Evolutionary conservation across 2,888 invertebrate species (phyloP).

Genomic region (Yponomeuta malinellus): DNA sequence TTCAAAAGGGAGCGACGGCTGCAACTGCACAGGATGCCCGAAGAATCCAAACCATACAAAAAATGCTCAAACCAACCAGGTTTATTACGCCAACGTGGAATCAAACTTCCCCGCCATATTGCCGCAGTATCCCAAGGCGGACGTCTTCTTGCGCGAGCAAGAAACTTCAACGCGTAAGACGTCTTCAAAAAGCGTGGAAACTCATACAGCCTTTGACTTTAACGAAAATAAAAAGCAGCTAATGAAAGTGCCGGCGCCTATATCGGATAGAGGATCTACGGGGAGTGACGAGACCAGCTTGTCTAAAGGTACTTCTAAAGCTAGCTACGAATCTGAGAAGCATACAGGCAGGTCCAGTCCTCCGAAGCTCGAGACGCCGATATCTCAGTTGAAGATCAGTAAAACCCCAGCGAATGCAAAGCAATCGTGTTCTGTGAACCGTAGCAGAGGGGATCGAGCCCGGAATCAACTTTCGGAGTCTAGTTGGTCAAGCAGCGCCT

Average conservation of each 20-base stretch:
- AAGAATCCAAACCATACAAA: too few species aligned
- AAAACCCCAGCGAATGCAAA: constrained; percentile 21
- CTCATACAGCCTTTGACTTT: constrained; percentile 55
- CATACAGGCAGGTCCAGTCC: constrained; percentile 37
- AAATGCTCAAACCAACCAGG: neutral
- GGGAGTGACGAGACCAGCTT: neutral
- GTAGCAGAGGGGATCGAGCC: constrained; percentile 22
- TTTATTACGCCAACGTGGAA: constrained; percentile 39
- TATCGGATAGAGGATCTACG: neutral
- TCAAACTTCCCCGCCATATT: constrained; percentile 33
- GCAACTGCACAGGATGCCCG: constrained; percentile 31
- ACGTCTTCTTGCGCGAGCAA: neutral
- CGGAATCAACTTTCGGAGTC: constrained; percentile 38
- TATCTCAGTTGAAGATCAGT: constrained; percentile 48
- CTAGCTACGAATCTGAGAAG: constrained; percentile 19
- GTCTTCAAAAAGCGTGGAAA: constrained; percentile 18
- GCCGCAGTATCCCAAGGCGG: neutral
- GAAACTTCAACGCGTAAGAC: neutral
- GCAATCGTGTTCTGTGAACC: constrained; percentile 13
- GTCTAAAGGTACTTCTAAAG: constrained; percentile 19
- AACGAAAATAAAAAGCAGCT: constrained; percentile 56
- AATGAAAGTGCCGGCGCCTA: constrained; percentile 48
- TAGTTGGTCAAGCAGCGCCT: constrained; percentile 21
- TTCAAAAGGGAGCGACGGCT: constrained; percentile 32
- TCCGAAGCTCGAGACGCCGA: constrained; percentile 51